A percentile compares a stretch with the other conserved stretches of the same genome.
Evolutionary conservation across 2,113 vertebrate genomes (phyloP).

Genomic region (Sterrhoptilus dennistouni): DNA sequence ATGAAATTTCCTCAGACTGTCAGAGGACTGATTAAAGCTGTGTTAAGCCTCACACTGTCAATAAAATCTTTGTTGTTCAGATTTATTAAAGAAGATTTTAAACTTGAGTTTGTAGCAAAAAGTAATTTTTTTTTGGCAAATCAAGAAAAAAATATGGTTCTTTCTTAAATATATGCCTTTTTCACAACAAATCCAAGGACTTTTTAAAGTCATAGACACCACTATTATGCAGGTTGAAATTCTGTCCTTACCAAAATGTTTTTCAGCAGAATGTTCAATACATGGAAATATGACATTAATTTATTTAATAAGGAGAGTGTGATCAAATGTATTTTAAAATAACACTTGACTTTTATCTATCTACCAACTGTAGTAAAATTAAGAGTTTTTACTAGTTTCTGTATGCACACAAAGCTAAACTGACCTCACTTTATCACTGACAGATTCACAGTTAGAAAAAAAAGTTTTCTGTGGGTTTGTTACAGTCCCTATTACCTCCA

Average conservation of each 20-base stretch:
- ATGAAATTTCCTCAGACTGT: background rate
- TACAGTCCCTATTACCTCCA: slow-evolving; percentile 83
- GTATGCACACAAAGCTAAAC: background rate
- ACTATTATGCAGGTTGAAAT: background rate
- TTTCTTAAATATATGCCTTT: background rate
- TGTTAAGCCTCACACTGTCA: background rate
- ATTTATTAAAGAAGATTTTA: background rate
- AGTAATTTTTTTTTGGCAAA: background rate
- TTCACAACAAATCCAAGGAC: background rate
- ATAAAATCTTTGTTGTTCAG: background rate
- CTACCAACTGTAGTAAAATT: background rate
- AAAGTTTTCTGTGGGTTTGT: background rate
- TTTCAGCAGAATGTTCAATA: background rate
- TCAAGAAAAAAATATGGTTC: background rate
- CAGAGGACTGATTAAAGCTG: background rate
- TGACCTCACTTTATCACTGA: background rate
- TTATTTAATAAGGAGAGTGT: background rate
- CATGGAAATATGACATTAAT: background rate
- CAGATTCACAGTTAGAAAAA: background rate
- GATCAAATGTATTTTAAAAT: background rate
- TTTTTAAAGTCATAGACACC: background rate
- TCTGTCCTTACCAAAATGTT: background rate
- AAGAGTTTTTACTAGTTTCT: background rate
- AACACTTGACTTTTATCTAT: background rate
- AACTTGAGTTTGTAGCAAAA: background rate